phyloP scores from a whole-genome alignment of 2,888 invertebrate species.

The Cosmia trapezina region DNA sequence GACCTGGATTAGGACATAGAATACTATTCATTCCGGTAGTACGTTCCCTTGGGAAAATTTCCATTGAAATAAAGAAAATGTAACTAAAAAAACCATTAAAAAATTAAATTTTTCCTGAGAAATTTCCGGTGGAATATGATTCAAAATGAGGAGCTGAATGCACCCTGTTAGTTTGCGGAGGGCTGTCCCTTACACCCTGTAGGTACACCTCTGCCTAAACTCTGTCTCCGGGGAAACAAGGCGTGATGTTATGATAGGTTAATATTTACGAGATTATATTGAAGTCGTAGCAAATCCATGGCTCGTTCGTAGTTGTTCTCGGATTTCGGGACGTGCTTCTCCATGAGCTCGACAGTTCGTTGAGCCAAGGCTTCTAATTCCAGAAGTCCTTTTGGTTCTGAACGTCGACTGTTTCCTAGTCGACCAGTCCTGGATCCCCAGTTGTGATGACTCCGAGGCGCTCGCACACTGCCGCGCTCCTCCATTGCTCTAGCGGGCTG shows the following conservation, averaged over 20 bases:
- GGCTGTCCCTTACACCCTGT: too few relatives aligned
- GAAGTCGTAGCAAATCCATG: slow-evolving; percentile 76
- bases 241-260: neutral
- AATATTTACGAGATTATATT: slow-evolving; percentile 76
- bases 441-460: slow-evolving; percentile 66
- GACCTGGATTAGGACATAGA: too few relatives aligned
- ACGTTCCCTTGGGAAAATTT: too few relatives aligned
- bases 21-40: too few relatives aligned
- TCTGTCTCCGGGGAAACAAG: too few relatives aligned
- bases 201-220: too few relatives aligned
- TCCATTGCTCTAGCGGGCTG: slow-evolving; percentile 61
- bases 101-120: too few relatives aligned
- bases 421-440: slow-evolving; percentile 70
- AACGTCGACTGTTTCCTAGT: slow-evolving; percentile 46
- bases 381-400: slow-evolving; percentile 70
- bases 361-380: slow-evolving; percentile 71
- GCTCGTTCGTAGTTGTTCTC: slow-evolving; percentile 66
- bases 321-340: slow-evolving; percentile 67
- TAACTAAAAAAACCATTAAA: too few relatives aligned
- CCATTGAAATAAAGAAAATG: too few relatives aligned
- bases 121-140: too few relatives aligned
- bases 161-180: too few relatives aligned
- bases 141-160: too few relatives aligned
- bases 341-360: slow-evolving; percentile 72
- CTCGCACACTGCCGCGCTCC: slow-evolving; percentile 52